Conservation (phyloP, 1,140 invertebrate genomes). For the Nixonia krombeini region DNA sequence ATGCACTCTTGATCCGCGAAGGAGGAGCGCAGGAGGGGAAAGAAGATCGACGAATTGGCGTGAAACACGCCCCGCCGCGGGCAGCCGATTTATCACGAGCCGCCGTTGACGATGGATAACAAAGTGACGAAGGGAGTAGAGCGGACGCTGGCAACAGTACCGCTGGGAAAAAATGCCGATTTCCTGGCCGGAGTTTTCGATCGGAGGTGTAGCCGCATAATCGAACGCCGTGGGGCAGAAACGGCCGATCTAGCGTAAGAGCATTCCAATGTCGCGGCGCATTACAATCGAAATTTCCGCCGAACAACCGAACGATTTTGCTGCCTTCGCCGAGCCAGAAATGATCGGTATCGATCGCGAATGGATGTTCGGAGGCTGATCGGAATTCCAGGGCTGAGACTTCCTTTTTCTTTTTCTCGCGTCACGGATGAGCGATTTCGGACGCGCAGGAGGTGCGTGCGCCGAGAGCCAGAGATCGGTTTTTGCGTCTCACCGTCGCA, state of each 20-base stretch:
- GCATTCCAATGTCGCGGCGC: not conserved
- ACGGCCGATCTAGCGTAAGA: not conserved
- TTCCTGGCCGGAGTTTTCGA: conserved; percentile 23
- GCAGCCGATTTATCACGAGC: conserved; percentile 30
- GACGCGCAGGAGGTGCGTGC: too few relatives aligned
- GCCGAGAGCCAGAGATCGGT: too few relatives aligned
- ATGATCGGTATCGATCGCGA: too few relatives aligned
- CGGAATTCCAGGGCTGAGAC: too few relatives aligned
- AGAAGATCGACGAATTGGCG: conserved; percentile 24
- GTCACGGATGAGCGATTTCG: too few relatives aligned
- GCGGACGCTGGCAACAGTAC: conserved; percentile 15
- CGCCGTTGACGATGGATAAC: conserved; percentile 33
- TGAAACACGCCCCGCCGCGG: conserved; percentile 25
- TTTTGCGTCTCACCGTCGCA: too few relatives aligned
- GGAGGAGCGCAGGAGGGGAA: conserved; percentile 10
- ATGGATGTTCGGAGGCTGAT: too few relatives aligned
- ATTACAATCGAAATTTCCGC: too few relatives aligned
- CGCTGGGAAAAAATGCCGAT: conserved; percentile 34
- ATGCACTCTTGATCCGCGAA: not conserved
- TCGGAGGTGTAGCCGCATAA: conserved; percentile 5
- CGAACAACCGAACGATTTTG: too few relatives aligned
- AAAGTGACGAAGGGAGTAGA: conserved; percentile 39
- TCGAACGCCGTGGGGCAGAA: not conserved
- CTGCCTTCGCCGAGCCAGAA: too few relatives aligned
- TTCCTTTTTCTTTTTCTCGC: too few relatives aligned